These are phyloP conservation scores for Oriolus oriolus DNA, from an alignment of 2,113 vertebrate genomes.

Conservation along the genomic window DNA sequence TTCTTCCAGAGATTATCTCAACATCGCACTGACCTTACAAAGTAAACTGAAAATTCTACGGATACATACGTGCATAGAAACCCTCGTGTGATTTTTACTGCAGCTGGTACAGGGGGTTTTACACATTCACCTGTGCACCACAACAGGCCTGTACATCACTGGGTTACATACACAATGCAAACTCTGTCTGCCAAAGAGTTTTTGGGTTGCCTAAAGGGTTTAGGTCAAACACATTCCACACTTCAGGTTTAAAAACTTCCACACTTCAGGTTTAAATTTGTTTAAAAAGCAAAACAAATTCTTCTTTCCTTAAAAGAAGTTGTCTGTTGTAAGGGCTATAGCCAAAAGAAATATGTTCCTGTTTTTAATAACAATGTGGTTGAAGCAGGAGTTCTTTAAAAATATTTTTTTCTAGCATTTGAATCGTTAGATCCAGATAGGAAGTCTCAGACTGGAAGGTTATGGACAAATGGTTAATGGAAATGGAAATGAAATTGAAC, in stretches of 20 bases:
- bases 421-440: neutral
- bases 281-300: neutral
- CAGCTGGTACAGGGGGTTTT: neutral
- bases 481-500: constrained; percentile 12
- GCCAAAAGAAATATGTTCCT: neutral
- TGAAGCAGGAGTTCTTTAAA: neutral
- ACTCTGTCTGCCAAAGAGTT: neutral
- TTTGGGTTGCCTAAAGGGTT: neutral
- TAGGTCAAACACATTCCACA: neutral
- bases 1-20: neutral
- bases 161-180: neutral
- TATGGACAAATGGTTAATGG: neutral
- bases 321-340: neutral
- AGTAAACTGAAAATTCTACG: neutral
- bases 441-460: neutral
- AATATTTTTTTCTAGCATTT: neutral
- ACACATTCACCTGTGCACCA: neutral
- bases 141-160: neutral
- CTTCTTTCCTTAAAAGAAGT: neutral
- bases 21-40: neutral
- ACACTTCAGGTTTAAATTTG: neutral
- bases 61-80: neutral
- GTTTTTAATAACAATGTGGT: neutral
- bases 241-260: neutral
- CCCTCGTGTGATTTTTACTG: neutral